phyloP scores from a whole-genome alignment of 92 coral and sea anemone genomes.

The Montipora capitata region DNA sequence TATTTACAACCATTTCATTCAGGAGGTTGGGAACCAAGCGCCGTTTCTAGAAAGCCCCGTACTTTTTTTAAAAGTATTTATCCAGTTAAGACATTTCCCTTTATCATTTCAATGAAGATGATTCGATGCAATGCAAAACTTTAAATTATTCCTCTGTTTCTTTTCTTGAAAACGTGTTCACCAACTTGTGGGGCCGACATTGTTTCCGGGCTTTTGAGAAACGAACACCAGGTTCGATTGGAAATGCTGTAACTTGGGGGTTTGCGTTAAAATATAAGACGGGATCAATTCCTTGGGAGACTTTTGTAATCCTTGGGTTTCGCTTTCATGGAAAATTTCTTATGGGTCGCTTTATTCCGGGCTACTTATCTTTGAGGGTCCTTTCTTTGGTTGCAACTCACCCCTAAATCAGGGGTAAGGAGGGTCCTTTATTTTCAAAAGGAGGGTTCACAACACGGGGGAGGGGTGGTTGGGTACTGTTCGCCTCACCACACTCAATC shows the following conservation, averaged over 20 bases:
- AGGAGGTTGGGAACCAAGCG: too few species aligned
- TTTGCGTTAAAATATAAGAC: too few species aligned
- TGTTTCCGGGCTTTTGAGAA: neutral
- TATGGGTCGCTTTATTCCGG: neutral
- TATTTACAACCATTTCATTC: neutral
- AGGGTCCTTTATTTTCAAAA: neutral
- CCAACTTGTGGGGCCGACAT: neutral
- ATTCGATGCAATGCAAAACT: too few species aligned
- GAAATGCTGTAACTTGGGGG: too few species aligned
- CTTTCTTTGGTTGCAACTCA: slow-evolving; percentile 2
- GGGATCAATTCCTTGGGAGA: neutral
- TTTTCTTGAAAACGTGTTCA: neutral
- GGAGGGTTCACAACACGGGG: slow-evolving; percentile 31
- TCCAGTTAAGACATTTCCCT: too few species aligned
- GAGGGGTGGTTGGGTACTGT: slow-evolving; percentile 9
- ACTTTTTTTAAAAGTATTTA: too few species aligned
- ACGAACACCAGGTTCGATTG: neutral
- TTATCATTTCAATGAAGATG: too few species aligned
- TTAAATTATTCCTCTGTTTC: too few species aligned
- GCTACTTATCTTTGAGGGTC: neutral
- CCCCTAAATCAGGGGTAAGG: neutral
- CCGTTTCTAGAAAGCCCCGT: too few species aligned
- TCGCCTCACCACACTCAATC: slow-evolving; percentile 6
- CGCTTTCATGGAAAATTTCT: neutral
- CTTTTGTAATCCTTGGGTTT: neutral